Evolutionary conservation across 1,140 invertebrate genomes (phyloP).

Genomic region (Nasonia giraulti): DNA sequence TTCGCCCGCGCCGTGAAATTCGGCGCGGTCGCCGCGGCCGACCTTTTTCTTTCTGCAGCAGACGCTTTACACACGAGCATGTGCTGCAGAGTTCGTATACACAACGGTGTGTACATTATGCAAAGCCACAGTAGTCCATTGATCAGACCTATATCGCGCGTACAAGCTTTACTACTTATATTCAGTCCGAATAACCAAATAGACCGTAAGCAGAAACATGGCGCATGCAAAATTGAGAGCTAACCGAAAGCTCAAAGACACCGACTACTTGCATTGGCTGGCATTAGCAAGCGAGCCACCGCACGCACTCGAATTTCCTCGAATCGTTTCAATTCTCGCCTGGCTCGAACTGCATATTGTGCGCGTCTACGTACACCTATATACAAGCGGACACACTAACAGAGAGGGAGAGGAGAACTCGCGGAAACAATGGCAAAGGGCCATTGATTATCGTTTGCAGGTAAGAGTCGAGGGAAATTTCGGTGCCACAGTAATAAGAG

Average conservation of each 20-base stretch:
- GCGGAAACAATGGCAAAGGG: not conserved
- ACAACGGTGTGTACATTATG: too few relatives aligned
- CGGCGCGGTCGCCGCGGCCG: too few relatives aligned
- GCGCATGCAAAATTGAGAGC: too few relatives aligned
- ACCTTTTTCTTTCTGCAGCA: too few relatives aligned
- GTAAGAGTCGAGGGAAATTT: slow-evolving; percentile 41
- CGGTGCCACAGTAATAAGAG: slow-evolving; percentile 36
- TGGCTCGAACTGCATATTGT: slow-evolving; percentile 7
- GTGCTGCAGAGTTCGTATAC: too few relatives aligned
- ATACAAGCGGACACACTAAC: not conserved
- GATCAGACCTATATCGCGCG: too few relatives aligned
- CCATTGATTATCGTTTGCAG: slow-evolving; percentile 40
- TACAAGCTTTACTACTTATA: too few relatives aligned
- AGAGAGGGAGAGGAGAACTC: not conserved
- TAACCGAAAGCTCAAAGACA: not conserved
- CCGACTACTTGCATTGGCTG: not conserved
- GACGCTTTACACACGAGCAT: too few relatives aligned
- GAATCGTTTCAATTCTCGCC: slow-evolving; percentile 13
- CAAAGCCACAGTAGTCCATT: too few relatives aligned
- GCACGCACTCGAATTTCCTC: not conserved
- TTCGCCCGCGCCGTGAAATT: not conserved
- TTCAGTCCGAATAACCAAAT: not conserved
- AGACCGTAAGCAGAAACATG: not conserved
- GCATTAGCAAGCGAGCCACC: not conserved
- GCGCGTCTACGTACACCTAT: not conserved